These are phyloP conservation scores for Ornithoptera alexandrae DNA, from an alignment of 2,888 invertebrate genomes.

Conservation along the genomic window DNA sequence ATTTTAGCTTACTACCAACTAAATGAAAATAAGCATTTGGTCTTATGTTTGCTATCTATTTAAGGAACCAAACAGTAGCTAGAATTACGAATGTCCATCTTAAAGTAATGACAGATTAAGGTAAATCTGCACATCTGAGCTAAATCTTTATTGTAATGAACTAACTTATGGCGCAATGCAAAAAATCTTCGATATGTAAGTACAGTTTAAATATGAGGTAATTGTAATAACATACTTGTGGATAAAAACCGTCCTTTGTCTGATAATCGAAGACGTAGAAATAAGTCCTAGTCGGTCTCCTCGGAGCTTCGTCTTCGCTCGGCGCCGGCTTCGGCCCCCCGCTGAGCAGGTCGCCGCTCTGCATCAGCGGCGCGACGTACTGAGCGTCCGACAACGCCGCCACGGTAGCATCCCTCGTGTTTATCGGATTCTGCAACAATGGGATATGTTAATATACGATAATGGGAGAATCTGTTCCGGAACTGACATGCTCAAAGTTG, in stretches of 20 bases:
- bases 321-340: constrained; percentile 82
- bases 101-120: no score
- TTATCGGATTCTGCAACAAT: constrained; percentile 87
- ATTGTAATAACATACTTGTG: constrained; percentile 72
- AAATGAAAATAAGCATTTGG: no score
- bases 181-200: no score
- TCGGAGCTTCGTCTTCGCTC: constrained; percentile 73
- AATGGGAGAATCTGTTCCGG: background rate
- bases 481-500: background rate
- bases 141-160: no score
- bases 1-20: no score
- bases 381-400: constrained; percentile 96
- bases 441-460: constrained; percentile 5
- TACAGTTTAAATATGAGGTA: no score
- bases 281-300: constrained; percentile 86
- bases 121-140: no score
- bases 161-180: no score
- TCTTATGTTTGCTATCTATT: no score
- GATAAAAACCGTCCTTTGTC: constrained; percentile 92
- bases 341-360: constrained; percentile 90
- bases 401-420: constrained; percentile 92
- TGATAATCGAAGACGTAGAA: constrained; percentile 97
- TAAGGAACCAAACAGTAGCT: no score
- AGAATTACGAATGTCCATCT: no score
- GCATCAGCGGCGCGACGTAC: constrained; percentile 93